A percentile compares a stretch with the other conserved stretches of the same genome.
Conservation (phyloP, 2,888 invertebrate genomes). For the Entomobrya proxima region DNA sequence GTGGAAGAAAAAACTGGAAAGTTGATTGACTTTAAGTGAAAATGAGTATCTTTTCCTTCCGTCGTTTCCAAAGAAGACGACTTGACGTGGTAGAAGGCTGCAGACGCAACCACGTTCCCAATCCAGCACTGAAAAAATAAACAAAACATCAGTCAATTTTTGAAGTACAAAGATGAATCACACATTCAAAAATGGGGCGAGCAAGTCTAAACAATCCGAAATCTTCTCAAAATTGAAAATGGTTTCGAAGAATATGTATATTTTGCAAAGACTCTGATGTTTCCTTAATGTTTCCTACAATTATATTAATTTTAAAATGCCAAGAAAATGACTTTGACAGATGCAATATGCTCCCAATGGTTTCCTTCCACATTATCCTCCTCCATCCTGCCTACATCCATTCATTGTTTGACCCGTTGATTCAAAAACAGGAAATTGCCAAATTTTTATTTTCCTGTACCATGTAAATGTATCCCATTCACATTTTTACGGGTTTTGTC, state of each 20-base stretch:
- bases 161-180: background rate
- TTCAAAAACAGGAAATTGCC: constrained; percentile 47
- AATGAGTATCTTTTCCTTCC: background rate
- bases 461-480: background rate
- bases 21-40: constrained; percentile 16
- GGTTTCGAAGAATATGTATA: no score
- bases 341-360: no score
- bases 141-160: constrained; percentile 61
- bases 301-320: no score
- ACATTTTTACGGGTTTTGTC: background rate
- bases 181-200: background rate
- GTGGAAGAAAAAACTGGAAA: constrained; percentile 32
- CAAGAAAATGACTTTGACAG: no score
- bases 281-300: no score
- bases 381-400: no score
- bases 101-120: constrained; percentile 45
- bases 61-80: background rate
- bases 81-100: constrained; percentile 29
- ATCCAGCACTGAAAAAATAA: constrained; percentile 60
- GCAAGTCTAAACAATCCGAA: no score
- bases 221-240: no score
- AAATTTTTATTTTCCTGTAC: no score
- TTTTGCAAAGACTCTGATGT: no score
- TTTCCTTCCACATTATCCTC: no score
- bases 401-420: no score